These are phyloP conservation scores for Ceuthmochares aereus DNA, from an alignment of 2,113 vertebrate genomes.

Conservation along the genomic window DNA sequence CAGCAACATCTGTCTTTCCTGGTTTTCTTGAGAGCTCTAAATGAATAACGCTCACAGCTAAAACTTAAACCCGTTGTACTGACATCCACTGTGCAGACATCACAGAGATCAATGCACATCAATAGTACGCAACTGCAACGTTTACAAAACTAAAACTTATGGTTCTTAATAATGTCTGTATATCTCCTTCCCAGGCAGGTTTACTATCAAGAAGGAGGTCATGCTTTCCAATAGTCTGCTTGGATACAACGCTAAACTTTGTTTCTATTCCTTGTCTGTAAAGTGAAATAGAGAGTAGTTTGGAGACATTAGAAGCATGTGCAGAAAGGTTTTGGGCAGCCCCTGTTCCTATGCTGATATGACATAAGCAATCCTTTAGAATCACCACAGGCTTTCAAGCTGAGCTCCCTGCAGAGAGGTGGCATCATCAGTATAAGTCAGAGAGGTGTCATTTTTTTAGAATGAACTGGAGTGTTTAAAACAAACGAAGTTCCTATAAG, in stretches of 20 bases:
- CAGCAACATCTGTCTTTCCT: neutral
- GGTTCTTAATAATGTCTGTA: neutral
- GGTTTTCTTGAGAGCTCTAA: neutral
- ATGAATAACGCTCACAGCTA: neutral
- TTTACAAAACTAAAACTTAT: neutral
- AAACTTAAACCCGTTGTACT: neutral
- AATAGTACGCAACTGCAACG: neutral
- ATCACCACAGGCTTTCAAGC: neutral
- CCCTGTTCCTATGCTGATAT: neutral
- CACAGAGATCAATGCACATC: accelerated
- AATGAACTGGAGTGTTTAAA: neutral
- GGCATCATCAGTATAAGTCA: neutral
- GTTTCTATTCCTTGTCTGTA: neutral
- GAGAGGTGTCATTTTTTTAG: neutral
- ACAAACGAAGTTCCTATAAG: neutral
- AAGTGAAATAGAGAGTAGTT: neutral
- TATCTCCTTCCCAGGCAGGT: neutral
- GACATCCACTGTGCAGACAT: neutral
- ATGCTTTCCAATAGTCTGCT: neutral
- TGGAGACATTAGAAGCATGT: neutral
- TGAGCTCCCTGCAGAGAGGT: neutral
- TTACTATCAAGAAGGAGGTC: neutral
- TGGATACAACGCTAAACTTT: neutral
- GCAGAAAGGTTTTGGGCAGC: neutral
- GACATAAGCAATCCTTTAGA: neutral